Percentiles rank a stretch among this genome's conserved stretches.
These are phyloP conservation scores for Eptatretus atami DNA, from an alignment of 2,797 vertebrate species.

Conservation along the genomic window DNA sequence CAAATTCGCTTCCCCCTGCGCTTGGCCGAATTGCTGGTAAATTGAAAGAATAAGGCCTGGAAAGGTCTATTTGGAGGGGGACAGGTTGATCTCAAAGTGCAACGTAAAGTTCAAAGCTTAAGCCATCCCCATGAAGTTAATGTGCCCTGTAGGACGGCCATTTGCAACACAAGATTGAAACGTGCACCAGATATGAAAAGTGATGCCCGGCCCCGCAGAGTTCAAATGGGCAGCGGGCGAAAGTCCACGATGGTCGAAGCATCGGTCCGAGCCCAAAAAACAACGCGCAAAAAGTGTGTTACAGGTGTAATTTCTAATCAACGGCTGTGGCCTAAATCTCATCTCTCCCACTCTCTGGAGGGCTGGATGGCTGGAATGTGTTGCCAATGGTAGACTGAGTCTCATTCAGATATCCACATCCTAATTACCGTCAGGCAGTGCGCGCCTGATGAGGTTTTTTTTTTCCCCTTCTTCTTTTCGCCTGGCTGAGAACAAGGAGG, in stretches of 20 bases:
- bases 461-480: not conserved
- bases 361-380: constrained; percentile 43
- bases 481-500: too few relatives aligned
- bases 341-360: constrained; percentile 91
- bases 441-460: constrained; percentile 1
- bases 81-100: too few relatives aligned
- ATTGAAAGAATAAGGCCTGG: too few relatives aligned
- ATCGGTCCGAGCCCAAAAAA: not conserved
- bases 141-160: not conserved
- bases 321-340: constrained; percentile 96
- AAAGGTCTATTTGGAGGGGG: too few relatives aligned
- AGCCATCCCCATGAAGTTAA: too few relatives aligned
- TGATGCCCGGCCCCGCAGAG: not conserved
- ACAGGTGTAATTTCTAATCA: constrained; percentile 99
- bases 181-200: not conserved
- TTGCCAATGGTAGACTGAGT: constrained; percentile 91
- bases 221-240: not conserved
- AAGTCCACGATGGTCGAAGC: not conserved
- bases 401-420: constrained; percentile 99
- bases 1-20: too few relatives aligned
- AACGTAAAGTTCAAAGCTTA: too few relatives aligned
- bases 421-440: constrained; percentile 52
- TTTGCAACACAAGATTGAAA: constrained; percentile 5
- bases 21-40: too few relatives aligned
- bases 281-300: constrained; percentile 13